Base-by-base conservation (phyloP, 2,113 vertebrate genomes). In the Alosa alosa region DNA sequence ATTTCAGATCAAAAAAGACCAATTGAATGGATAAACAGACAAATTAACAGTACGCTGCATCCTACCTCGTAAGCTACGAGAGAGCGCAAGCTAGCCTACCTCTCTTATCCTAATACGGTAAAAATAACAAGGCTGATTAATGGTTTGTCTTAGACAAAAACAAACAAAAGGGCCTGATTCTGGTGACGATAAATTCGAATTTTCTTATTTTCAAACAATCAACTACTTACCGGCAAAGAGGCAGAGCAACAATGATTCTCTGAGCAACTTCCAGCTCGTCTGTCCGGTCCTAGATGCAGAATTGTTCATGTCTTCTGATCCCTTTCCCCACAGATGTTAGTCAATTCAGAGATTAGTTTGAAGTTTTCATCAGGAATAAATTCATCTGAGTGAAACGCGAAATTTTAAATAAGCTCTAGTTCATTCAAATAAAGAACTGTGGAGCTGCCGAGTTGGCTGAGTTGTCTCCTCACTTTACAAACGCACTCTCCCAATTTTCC, bases 161-260 rank as follows among this genome's bases (percentile, higher is more conserved):
- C 2, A 18, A 60, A 60, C 57, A 60, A 20, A 22, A 4, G 22
- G 18, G 15, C 18, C 17, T 52, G 50, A 52, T 15, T 52, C 13
- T 52, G 13, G 17, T 60, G 57, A 4, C n/a, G n/a, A 68, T 68
- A 68, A 8, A 31, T 68, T 22, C 2, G 3, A 0, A 68, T 68
- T 31, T 68, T 7, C 1, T 20, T 57, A 17, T 49, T 49, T 45
- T 22, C 36, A 75, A 83, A 81, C 41, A 85, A 78, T 36, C 20
- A 4, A 75, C 22, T 41, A 44, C 91, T 94, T 89, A 95, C 95
- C 94, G 45, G 93, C 83, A 81, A 95, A 90, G 4, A 95, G 87
- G 86, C 89, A 93, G 2, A 95, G 90, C 41, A 95, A 89, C 86
- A 95, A 86, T 44, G 94, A 93, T 82, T 86, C 91, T 64, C 90